phyloP scores from a whole-genome alignment of 2,113 vertebrate species.

The Ameiurus melas region DNA sequence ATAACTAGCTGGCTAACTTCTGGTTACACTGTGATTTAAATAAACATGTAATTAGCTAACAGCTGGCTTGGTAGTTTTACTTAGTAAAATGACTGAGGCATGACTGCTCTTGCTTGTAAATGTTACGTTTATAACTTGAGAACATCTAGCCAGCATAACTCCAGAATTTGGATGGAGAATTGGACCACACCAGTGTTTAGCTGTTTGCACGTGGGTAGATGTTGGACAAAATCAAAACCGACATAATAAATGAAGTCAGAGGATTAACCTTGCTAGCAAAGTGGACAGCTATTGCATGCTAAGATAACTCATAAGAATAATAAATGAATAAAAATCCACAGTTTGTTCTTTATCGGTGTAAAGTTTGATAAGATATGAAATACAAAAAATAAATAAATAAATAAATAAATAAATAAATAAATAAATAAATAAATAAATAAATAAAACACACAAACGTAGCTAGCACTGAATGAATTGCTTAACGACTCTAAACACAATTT shows the following conservation, averaged over 20 bases:
- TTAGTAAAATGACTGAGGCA: neutral
- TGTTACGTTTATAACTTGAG: neutral
- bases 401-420: neutral
- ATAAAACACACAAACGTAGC: neutral
- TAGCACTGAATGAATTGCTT: neutral
- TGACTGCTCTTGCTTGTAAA: neutral
- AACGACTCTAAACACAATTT: neutral
- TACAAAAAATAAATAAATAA: neutral
- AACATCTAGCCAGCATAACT: neutral
- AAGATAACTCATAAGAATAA: neutral
- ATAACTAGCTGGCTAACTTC: neutral
- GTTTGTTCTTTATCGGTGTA: neutral
- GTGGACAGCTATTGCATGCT: constrained; percentile 3
- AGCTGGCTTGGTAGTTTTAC: neutral
- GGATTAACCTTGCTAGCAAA: neutral
- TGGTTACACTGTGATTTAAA: neutral
- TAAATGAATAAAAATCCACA: neutral
- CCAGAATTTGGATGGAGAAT: neutral
- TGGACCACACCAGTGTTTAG: neutral
- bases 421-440: neutral
- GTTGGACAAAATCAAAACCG: neutral
- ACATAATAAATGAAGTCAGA: neutral
- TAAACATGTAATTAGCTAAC: neutral
- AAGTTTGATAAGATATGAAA: neutral
- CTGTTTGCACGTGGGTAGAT: neutral